Base-by-base conservation (phyloP, 2,113 vertebrate species). In the Aramus guarauna region DNA sequence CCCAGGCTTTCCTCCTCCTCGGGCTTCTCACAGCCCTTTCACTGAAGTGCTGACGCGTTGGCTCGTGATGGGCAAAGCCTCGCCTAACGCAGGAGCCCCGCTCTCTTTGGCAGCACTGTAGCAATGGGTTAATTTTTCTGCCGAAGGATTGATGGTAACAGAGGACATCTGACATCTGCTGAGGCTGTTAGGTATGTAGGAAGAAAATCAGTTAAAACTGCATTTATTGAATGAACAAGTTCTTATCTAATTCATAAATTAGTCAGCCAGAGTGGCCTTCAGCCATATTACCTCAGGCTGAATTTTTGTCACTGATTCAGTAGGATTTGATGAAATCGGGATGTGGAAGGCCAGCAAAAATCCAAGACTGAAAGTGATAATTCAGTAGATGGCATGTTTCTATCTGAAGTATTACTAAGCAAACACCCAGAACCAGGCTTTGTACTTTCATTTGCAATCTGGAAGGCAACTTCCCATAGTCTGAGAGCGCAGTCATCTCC, bases 31-130 rank as follows among this genome's bases (percentile, higher is more conserved):
- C 6, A 2, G 39, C 10, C 55, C 63, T 18, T 27, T 15, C 63
- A 7, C 43, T 16, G 34, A 67, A 71, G 55, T 5, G 20, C 60
- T 67, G 19, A 41, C 29, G 27, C 29, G 3, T 19, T 20, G n/a
- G 53, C 32, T 69, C 19, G 5, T 29, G 47, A 29, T 7, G 41
- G 45, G 58, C 60, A 92, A 76, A 76, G 27, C 34, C 30, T 50
- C 30, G 5, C 60, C 66, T 36, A 72, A 34, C 15, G 1, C 1
- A 0, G 20, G 45, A 34, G 27, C 63, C 34, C 17, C 6, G 4
- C 47, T 43, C 14, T 72, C n/a, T 37, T 60, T 26, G 41, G 69
- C 53, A 58, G 41, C 15, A 17, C 24, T 77, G 9, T 1, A 53
- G 24, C 1, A 2, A 37, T 30, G 37, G 36, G 60, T 26, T 43